Base-by-base conservation (phyloP, 2,113 vertebrate species). In the Tragelaphus strepsiceros region DNA sequence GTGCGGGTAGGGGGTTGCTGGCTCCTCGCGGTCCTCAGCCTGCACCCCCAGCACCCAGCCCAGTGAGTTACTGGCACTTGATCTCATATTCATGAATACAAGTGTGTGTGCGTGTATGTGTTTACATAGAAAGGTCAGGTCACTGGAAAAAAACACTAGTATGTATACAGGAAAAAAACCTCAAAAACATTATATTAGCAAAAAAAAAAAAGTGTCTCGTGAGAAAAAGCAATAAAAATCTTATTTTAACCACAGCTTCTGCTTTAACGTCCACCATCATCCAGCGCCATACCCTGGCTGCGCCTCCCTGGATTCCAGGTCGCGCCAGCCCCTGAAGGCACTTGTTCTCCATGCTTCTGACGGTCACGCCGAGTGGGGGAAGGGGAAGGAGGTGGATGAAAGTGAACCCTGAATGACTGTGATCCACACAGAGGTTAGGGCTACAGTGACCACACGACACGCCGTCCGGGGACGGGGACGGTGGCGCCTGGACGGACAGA, bases 281-380 rank as follows among this genome's bases (percentile, higher is more conserved):
- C 98, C 98, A 98, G 51, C 1, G 51, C 80, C 32, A 35, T 19
- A 14, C 32, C 19, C 80, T 54, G 32, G 80, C 51, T 21, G 19
- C 12, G 19, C 80, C 51, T 83, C 96, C 97, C 97, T 97, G 96
- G 98, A 98, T 98, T 90, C 98, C 98, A 98, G 98, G 98, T 98
- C 96, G 95, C 96, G 98, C 98, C 98, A 98, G 99, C 99, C 98
- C 98, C 99, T 99, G 99, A 99, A 99, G 99, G 99, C 99, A 99
- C 99, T 99, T 99, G 98, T 99, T 98, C 99, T 98, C 98, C 98
- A 98, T 83, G 92, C 96, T 98, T 97, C 98, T 98, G 97, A 96
- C 88, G 93, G 98, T 88, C 96, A 98, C 98, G 98, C 98, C 95
- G 85, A 97, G 39, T 43, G 97, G 98, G 99, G 98, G 39, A 97